These are phyloP conservation scores for Parelbella ahira DNA, from an alignment of 2,888 invertebrate genomes.

Conservation along the genomic window DNA sequence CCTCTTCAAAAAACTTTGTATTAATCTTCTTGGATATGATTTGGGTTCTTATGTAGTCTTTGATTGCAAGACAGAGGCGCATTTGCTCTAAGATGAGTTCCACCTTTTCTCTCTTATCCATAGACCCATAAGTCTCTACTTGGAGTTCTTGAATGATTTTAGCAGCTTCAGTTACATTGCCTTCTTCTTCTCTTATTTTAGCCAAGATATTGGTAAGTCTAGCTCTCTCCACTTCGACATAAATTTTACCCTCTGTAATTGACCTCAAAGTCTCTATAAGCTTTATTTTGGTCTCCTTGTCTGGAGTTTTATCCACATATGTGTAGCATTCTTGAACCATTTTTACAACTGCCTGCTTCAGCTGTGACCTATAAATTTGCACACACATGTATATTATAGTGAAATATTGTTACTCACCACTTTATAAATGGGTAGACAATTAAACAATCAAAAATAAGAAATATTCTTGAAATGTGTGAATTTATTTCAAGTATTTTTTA, in stretches of 20 bases:
- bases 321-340: constrained; percentile 97
- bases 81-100: constrained; percentile 99
- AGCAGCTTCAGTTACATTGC: constrained; percentile 93
- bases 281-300: constrained; percentile 94
- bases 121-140: constrained; percentile 98
- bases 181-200: constrained; percentile 90
- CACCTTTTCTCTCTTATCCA: constrained; percentile 98
- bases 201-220: constrained; percentile 95
- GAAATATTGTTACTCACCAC: no score
- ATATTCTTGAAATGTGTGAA: no score
- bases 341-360: constrained; percentile 98
- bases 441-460: no score
- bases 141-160: constrained; percentile 96
- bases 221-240: constrained; percentile 99
- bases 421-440: no score
- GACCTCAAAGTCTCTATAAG: constrained; percentile 96
- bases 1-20: constrained; percentile 97
- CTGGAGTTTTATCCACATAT: constrained; percentile 95
- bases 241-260: constrained; percentile 99
- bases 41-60: constrained; percentile 97
- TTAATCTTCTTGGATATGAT: constrained; percentile 99
- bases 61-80: constrained; percentile 96
- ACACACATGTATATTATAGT: no score
- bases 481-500: no score
- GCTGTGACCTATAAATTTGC: constrained; percentile 89